phyloP scores from a whole-genome alignment of 1,140 invertebrate genomes.

The Sesamia nonagrioides region DNA sequence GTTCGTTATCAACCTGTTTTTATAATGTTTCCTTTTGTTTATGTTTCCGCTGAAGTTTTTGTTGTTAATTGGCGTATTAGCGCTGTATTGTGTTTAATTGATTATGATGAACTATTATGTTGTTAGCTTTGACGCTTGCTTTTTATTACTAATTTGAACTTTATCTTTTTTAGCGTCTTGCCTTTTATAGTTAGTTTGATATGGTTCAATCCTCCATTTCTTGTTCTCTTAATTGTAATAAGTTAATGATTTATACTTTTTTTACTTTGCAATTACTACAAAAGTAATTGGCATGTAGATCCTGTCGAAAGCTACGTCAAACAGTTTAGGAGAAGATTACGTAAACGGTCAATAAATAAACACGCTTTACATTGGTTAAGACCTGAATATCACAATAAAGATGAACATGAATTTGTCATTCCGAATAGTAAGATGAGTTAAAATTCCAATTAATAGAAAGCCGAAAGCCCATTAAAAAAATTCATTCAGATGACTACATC shows the following conservation, averaged over 20 bases:
- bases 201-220: neutral
- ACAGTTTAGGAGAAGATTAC: too few species aligned
- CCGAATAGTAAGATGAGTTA: too few species aligned
- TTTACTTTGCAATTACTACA: too few species aligned
- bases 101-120: slow-evolving; percentile 40
- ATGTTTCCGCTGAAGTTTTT: slow-evolving; percentile 44
- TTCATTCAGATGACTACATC: too few species aligned
- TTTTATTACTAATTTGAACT: slow-evolving; percentile 1
- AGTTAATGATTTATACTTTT: neutral
- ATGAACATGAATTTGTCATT: too few species aligned
- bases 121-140: slow-evolving; percentile 28
- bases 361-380: too few species aligned
- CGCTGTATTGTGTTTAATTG: slow-evolving; percentile 40
- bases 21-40: slow-evolving; percentile 38
- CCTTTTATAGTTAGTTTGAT: slow-evolving; percentile 4
- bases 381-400: too few species aligned
- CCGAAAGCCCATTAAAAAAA: too few species aligned
- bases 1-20: slow-evolving; percentile 46
- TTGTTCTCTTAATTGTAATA: slow-evolving; percentile 3
- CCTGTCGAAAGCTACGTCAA: neutral
- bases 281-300: neutral
- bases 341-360: too few species aligned
- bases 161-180: neutral
- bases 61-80: slow-evolving; percentile 43
- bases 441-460: too few species aligned